Evolutionary conservation across 2,797 vertebrate genomes (phyloP), one percentile per base, ranked within the genome.

Genomic region (Halcyon chelicuti): DNA sequence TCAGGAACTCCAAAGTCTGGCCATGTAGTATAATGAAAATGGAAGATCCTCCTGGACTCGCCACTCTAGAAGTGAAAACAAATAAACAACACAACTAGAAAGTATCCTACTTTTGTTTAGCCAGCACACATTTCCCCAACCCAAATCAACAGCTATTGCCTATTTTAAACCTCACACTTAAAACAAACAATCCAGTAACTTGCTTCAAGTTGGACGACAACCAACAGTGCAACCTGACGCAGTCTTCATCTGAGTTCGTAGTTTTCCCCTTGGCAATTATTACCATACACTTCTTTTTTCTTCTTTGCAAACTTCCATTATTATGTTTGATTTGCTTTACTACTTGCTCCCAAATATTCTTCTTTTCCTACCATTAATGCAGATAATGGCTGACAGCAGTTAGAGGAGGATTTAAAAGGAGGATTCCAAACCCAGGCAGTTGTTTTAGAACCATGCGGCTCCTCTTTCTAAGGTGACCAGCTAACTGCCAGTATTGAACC

Each of bases 1-100:
- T 99, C 99, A 18, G 99, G 99, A 73, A 99, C 99, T 86, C 99
- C 99, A 39, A 99, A 99, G 97, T 99, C 99, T 95, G 99, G 99
- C 99, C 99, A 99, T 2, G 99, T 99, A 82, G 99, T 99, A 98
- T 99, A 99, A 98, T 99, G 99, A 98, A 99, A 99, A 97, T 99
- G 99, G 97, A 98, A 99, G 96, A 99, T 99, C 93, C 98, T 98
- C 98, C 99, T 99, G 54, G 97, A 98, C 91, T 99, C 99, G 17
- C 98, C 98, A 20, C 98, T 99, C 99, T 99, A 92, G 87, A 97
- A 93, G 89, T 33, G n/a, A 97, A 97, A 93, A 90, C 39, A 91
- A 91, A 88, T 15, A 93, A 91, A 91, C 65, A 92, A 37, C 22
- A 46, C 37, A 75, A 81, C 66, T 61, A 66, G 61, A 40, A 92